Percentiles rank a stretch among this genome's conserved stretches.
phyloP scores from a whole-genome alignment of 2,113 vertebrate genomes.

The chimpanzee (Pan troglodytes) region NHGRI_mPanTro3-v2.1_pri NC_072413.2:95401001-95401500 shows the following conservation, averaged over 20 bases:
- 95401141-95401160: slow-evolving; percentile 40
- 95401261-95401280: slow-evolving; percentile 71
- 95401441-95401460: slow-evolving; percentile 37
- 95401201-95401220: slow-evolving; percentile 75
- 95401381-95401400: rapidly evolving
- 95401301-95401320: slow-evolving; percentile 77
- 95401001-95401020: slow-evolving; percentile 62
- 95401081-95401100: slow-evolving; percentile 59
- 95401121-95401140: slow-evolving; percentile 57
- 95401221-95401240: slow-evolving; percentile 76
- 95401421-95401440: rapidly evolving
- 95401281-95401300: slow-evolving; percentile 74
- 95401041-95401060: slow-evolving; percentile 70
- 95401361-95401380: rapidly evolving
- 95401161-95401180: slow-evolving; percentile 38
- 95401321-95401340: not conserved
- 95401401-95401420: rapidly evolving
- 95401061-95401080: slow-evolving; percentile 67
- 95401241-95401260: slow-evolving; percentile 83
- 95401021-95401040: slow-evolving; percentile 66
- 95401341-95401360: rapidly evolving
- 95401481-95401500: not conserved
- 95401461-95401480: not conserved
- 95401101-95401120: slow-evolving; percentile 69
- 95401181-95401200: slow-evolving; percentile 70